These are phyloP conservation scores for Etheostoma perlongum DNA, from an alignment of 2,797 vertebrate genomes.

Conservation along the genomic window DNA sequence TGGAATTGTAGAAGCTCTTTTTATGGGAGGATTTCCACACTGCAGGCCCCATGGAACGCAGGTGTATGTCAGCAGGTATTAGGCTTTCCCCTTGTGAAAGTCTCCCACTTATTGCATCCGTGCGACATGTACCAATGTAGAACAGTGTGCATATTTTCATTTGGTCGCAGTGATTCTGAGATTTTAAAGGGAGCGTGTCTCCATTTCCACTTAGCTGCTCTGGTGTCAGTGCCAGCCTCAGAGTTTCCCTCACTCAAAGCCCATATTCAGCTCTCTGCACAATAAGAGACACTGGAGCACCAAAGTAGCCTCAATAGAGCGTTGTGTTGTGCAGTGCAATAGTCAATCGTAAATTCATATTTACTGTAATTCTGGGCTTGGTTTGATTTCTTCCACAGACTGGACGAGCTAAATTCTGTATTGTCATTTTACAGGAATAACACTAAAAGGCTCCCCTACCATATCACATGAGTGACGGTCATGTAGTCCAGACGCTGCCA, in stretches of 20 bases:
- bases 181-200: conserved; percentile 37
- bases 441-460: conserved; percentile 20
- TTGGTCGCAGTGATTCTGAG: conserved; percentile 16
- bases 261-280: conserved; percentile 34
- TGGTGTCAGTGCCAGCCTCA: conserved; percentile 18
- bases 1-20: conserved; percentile 44
- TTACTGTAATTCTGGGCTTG: conserved; percentile 31
- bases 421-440: conserved; percentile 34
- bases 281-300: conserved; percentile 29
- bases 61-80: conserved; percentile 51
- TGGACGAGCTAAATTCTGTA: conserved; percentile 5
- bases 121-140: conserved; percentile 43
- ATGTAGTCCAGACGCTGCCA: conserved; percentile 48
- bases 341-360: conserved; percentile 50
- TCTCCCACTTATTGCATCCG: conserved; percentile 52
- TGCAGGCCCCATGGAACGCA: conserved; percentile 34
- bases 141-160: conserved; percentile 40
- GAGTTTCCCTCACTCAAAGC: conserved; percentile 48
- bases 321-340: conserved; percentile 10
- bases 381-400: conserved; percentile 21
- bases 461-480: conserved; percentile 44
- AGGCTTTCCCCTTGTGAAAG: conserved; percentile 51
- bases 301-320: conserved; percentile 44
- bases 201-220: conserved; percentile 32
- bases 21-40: conserved; percentile 40